These are phyloP conservation scores for Cacatua alba DNA, from an alignment of 2,113 vertebrate species.

Conservation along the genomic window DNA sequence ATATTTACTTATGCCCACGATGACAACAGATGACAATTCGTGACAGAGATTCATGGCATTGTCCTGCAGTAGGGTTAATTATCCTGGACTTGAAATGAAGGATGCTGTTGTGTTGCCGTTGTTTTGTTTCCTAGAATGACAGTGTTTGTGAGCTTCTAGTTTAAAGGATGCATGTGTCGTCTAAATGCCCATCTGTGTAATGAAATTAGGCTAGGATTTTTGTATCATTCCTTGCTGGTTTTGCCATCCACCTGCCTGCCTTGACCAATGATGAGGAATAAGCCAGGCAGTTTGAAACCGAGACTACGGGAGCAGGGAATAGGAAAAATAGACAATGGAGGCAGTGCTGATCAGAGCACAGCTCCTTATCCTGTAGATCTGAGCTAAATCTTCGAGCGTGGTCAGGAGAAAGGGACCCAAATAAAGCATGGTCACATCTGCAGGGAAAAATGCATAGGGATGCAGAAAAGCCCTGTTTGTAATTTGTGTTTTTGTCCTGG, in stretches of 20 bases:
- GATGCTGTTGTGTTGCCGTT: background rate
- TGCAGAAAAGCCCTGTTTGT: slow-evolving; percentile 82
- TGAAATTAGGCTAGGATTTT: slow-evolving; percentile 52
- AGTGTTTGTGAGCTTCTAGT: slow-evolving; percentile 29
- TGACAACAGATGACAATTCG: background rate
- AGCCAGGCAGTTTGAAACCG: background rate
- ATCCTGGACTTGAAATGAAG: slow-evolving; percentile 16
- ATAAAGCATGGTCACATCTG: slow-evolving; percentile 75
- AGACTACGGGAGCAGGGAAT: background rate
- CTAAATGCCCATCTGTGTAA: slow-evolving; percentile 47
- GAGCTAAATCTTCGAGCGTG: slow-evolving; percentile 51
- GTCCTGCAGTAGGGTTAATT: slow-evolving; percentile 53
- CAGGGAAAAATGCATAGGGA: slow-evolving; percentile 81
- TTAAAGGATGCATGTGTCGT: slow-evolving; percentile 47
- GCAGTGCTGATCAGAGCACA: background rate
- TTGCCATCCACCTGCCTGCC: slow-evolving; percentile 33
- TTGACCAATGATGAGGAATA: background rate
- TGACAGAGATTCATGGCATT: slow-evolving; percentile 55
- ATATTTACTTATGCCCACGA: background rate
- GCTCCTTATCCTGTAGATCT: slow-evolving; percentile 2
- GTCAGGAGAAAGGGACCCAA: slow-evolving; percentile 58
- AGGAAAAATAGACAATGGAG: background rate
- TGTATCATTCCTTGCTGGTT: background rate
- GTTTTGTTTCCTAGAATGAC: slow-evolving; percentile 41
- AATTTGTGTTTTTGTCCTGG: slow-evolving; percentile 86